These are phyloP conservation scores for Caenorhabditis sinica DNA, from an alignment of 2,888 invertebrate genomes.

Conservation along the genomic window DNA sequence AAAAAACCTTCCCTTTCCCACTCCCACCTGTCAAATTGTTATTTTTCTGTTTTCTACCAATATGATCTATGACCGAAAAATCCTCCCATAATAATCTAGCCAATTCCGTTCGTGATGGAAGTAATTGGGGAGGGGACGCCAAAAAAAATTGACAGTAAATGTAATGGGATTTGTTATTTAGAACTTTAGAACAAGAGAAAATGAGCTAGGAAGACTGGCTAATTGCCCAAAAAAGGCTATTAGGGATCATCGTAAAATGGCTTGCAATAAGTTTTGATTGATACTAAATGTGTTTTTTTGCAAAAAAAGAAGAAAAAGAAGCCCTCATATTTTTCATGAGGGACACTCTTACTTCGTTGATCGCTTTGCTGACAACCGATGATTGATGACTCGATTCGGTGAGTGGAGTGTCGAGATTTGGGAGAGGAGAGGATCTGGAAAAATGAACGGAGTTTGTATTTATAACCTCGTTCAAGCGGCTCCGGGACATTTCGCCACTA, in stretches of 20 bases:
- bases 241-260: neutral
- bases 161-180: neutral
- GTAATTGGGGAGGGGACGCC: neutral
- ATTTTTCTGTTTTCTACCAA: neutral
- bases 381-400: constrained; percentile 66
- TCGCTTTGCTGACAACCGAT: constrained; percentile 66
- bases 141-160: neutral
- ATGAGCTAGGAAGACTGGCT: too few relatives aligned
- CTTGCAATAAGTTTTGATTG: neutral
- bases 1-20: neutral
- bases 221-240: neutral
- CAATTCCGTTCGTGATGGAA: neutral
- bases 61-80: constrained; percentile 15
- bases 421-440: constrained; percentile 57
- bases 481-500: too few relatives aligned
- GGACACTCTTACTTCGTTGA: constrained; percentile 46
- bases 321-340: neutral
- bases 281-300: neutral
- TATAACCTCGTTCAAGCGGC: too few relatives aligned
- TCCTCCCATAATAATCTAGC: neutral
- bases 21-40: neutral
- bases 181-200: neutral
- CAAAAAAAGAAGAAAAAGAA: neutral
- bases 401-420: constrained; percentile 59
- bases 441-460: too few relatives aligned